Conservation (phyloP, 2,888 invertebrate genomes). For the Tricholauxania praeusta region DNA sequence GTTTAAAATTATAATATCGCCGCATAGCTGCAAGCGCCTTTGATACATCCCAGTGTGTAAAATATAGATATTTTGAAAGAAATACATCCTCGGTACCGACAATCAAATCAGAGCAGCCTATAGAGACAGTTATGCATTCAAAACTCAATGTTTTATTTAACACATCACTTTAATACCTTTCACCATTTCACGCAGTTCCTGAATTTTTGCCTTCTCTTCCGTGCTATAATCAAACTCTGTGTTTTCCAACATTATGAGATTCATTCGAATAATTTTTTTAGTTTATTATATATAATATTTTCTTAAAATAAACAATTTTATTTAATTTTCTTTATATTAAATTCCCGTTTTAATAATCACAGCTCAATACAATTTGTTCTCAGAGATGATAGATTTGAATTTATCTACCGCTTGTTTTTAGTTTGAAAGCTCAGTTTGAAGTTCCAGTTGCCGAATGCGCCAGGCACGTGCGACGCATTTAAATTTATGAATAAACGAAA, state of each 20-base stretch:
- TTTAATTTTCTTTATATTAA: too few species aligned
- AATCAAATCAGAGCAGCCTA: constrained; percentile 54
- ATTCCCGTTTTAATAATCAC: too few species aligned
- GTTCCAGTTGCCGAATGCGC: constrained; percentile 6
- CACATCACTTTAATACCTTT: constrained; percentile 48
- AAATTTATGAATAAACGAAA: not conserved
- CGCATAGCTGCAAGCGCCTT: constrained; percentile 56
- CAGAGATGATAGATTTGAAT: not conserved
- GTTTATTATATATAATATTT: too few species aligned
- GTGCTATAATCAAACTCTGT: constrained; percentile 49
- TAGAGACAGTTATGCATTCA: constrained; percentile 26
- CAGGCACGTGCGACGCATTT: constrained; percentile 9
- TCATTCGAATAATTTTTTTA: too few species aligned
- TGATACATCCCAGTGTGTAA: constrained; percentile 57
- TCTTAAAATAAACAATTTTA: too few species aligned
- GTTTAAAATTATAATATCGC: constrained; percentile 61
- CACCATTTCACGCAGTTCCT: constrained; percentile 53
- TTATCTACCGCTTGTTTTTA: too few species aligned
- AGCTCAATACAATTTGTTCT: too few species aligned
- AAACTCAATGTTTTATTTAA: constrained; percentile 30
- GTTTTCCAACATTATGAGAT: constrained; percentile 45
- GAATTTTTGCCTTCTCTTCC: constrained; percentile 54
- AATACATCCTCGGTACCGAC: constrained; percentile 60
- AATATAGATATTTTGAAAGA: constrained; percentile 59
- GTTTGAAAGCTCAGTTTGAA: not conserved